phyloP scores from a whole-genome alignment of 2,888 invertebrate species.

The Hypselothyrea guttata region DNA sequence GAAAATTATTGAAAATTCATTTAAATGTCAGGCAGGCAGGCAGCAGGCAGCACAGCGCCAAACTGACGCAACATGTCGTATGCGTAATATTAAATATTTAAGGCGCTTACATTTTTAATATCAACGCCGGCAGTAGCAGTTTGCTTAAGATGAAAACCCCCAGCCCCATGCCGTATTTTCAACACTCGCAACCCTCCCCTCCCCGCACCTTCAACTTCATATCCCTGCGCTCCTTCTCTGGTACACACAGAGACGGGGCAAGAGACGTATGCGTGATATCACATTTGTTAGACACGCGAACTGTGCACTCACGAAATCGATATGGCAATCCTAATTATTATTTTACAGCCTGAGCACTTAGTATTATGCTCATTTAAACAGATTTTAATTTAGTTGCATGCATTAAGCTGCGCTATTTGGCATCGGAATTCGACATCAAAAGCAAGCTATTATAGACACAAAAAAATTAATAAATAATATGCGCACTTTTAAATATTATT shows the following conservation, averaged over 20 bases:
- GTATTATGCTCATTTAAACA: neutral
- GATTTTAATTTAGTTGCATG: no score
- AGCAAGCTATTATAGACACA: neutral
- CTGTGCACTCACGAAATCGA: slow-evolving; percentile 17
- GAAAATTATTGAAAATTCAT: slow-evolving; percentile 73
- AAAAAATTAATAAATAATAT: no score
- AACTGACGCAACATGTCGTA: slow-evolving; percentile 68
- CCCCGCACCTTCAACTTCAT: neutral
- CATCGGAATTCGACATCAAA: neutral
- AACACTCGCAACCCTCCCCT: neutral
- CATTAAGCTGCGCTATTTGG: no score
- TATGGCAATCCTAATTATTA: slow-evolving; percentile 29
- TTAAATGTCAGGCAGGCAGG: slow-evolving; percentile 61
- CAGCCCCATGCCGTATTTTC: neutral
- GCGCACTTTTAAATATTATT: neutral
- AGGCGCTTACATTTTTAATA: slow-evolving; percentile 68
- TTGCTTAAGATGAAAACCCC: slow-evolving; percentile 7
- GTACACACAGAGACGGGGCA: neutral
- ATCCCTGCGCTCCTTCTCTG: neutral
- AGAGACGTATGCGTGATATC: slow-evolving; percentile 25
- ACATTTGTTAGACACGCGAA: slow-evolving; percentile 22
- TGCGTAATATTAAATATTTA: slow-evolving; percentile 69
- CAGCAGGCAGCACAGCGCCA: slow-evolving; percentile 7
- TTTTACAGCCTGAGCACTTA: neutral
- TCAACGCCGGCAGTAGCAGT: slow-evolving; percentile 11